phyloP scores from a whole-genome alignment of 2,888 invertebrate genomes.

The Philereme vetulata region DNA sequence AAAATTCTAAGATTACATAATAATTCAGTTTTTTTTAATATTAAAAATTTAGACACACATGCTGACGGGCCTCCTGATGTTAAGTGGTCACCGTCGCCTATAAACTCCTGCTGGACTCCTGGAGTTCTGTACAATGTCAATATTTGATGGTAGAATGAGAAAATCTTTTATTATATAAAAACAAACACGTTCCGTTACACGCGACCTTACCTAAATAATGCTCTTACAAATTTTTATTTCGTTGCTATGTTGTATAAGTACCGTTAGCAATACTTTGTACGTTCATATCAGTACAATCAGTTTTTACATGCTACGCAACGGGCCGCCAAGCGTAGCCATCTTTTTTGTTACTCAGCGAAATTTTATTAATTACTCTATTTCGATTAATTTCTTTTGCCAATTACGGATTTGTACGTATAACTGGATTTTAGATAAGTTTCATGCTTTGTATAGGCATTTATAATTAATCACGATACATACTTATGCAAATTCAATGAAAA shows the following conservation, averaged over 20 bases:
- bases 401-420: conserved; percentile 52
- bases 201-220: conserved; percentile 26
- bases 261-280: conserved; percentile 41
- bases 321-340: conserved; percentile 40
- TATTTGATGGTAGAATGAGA: conserved; percentile 3
- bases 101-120: too few species aligned
- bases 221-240: conserved; percentile 41
- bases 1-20: too few species aligned
- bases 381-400: conserved; percentile 53
- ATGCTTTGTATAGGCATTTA: too few species aligned
- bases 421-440: conserved; percentile 12
- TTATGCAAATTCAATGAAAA: too few species aligned
- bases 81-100: too few species aligned
- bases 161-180: conserved; percentile 8
- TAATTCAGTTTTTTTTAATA: too few species aligned
- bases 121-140: too few species aligned
- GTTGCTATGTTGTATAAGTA: conserved; percentile 44
- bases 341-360: conserved; percentile 50
- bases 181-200: conserved; percentile 30
- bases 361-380: conserved; percentile 66
- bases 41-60: too few species aligned
- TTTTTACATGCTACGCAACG: conserved; percentile 39
- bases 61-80: too few species aligned
- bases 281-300: conserved; percentile 49
- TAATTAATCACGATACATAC: too few species aligned